Evolutionary conservation across 1,140 invertebrate species (phyloP).

Genomic region (Drosophila novamexicana): DNA sequence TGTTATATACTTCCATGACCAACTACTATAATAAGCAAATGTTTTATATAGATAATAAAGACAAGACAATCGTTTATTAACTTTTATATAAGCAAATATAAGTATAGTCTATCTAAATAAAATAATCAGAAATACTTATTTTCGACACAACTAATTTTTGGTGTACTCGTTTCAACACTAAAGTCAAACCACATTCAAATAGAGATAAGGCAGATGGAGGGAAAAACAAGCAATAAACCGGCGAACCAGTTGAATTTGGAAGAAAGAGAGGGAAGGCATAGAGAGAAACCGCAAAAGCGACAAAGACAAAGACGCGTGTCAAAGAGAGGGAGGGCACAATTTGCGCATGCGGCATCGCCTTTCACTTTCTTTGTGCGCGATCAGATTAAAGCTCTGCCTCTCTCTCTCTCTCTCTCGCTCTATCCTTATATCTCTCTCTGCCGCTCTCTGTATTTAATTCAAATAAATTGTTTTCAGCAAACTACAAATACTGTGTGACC

Average conservation of each 20-base stretch:
- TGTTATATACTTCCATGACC: background rate
- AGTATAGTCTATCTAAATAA: too few relatives aligned
- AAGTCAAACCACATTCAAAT: conserved; percentile 4
- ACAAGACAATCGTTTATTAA: background rate
- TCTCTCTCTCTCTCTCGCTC: background rate
- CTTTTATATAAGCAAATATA: background rate
- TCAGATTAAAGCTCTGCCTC: background rate
- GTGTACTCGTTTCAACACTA: background rate
- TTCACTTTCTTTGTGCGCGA: conserved; percentile 45
- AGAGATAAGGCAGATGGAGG: background rate
- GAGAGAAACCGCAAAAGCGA: conserved; percentile 36
- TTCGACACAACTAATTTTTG: background rate
- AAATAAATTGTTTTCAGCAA: background rate
- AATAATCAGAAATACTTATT: background rate
- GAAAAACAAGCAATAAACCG: conserved; percentile 1
- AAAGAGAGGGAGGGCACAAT: conserved; percentile 27
- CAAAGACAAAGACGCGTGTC: conserved; percentile 38
- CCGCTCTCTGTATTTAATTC: too few relatives aligned
- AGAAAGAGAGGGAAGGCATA: background rate
- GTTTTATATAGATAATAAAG: background rate
- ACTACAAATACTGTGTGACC: background rate
- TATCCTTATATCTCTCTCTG: background rate
- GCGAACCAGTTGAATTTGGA: conserved; percentile 9
- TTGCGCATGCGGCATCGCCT: conserved; percentile 36
- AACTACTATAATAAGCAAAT: background rate